A percentile compares a stretch with the other conserved stretches of the same genome.
phyloP scores from a whole-genome alignment of 1,140 invertebrate genomes.

The Heterodera carotae region DNA sequence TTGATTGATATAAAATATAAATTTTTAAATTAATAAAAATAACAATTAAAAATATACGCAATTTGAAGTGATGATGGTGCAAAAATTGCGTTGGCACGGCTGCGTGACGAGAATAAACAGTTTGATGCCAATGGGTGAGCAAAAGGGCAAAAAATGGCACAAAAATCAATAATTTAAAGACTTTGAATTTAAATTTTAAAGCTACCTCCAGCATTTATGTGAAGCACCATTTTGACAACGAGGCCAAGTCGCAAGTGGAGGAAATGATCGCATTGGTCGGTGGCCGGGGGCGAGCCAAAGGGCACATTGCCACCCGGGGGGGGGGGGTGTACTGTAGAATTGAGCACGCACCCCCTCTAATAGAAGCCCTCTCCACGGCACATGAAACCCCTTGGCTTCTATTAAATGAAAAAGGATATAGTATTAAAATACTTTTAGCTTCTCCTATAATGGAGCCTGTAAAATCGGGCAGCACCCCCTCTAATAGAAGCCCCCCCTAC shows the following conservation, averaged over 20 bases:
- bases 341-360: too few species aligned
- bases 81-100: constrained; percentile 64
- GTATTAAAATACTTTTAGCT: too few species aligned
- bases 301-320: too few species aligned
- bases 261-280: constrained; percentile 81
- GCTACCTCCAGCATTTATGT: constrained; percentile 65
- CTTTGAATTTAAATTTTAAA: constrained; percentile 6
- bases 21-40: neutral
- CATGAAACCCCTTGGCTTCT: too few species aligned
- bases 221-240: constrained; percentile 64
- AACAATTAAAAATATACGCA: neutral
- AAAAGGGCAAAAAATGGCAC: neutral
- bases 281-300: too few species aligned
- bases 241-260: constrained; percentile 64
- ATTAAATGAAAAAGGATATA: too few species aligned
- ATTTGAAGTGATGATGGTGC: constrained; percentile 64
- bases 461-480: too few species aligned
- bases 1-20: too few species aligned
- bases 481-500: too few species aligned
- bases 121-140: constrained; percentile 29
- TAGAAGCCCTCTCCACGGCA: too few species aligned
- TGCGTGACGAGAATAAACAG: constrained; percentile 64
- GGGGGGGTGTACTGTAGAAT: too few species aligned
- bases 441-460: too few species aligned
- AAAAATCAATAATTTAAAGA: constrained; percentile 1